These are phyloP conservation scores for Cheilosia scutellata DNA, from an alignment of 2,888 invertebrate genomes.

Conservation along the genomic window DNA sequence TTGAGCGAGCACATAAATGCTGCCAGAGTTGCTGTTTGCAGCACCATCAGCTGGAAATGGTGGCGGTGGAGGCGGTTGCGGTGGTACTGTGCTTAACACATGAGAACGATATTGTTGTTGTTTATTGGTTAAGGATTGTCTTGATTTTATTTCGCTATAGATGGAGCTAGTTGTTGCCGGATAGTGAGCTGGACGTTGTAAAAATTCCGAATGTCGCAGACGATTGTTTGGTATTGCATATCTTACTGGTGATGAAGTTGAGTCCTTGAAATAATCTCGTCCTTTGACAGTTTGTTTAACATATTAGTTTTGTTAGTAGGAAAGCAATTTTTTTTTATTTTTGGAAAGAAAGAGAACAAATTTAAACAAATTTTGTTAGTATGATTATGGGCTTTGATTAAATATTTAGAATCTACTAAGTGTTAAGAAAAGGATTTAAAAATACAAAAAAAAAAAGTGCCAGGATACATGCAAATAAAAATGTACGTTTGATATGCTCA, in stretches of 20 bases:
- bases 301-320: constrained; percentile 37
- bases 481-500: neutral
- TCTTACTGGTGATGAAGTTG: constrained; percentile 42
- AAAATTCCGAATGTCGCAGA: constrained; percentile 1
- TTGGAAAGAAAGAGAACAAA: constrained; percentile 23
- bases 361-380: neutral
- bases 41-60: constrained; percentile 32
- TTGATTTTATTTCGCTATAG: constrained; percentile 33
- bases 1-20: constrained; percentile 19
- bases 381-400: neutral
- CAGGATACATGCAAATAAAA: neutral
- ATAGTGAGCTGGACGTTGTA: constrained; percentile 17
- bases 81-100: constrained; percentile 24
- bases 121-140: constrained; percentile 10
- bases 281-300: constrained; percentile 13
- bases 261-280: constrained; percentile 33
- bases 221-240: constrained; percentile 58
- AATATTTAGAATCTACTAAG: neutral
- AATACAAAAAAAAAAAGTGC: neutral
- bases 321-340: constrained; percentile 10
- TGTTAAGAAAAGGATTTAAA: neutral
- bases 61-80: constrained; percentile 62
- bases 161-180: constrained; percentile 1
- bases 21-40: constrained; percentile 5
- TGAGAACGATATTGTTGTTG: constrained; percentile 25